Conservation (phyloP, 92 coral and sea anemone species). For the Zoanthus gigantus region DNA sequence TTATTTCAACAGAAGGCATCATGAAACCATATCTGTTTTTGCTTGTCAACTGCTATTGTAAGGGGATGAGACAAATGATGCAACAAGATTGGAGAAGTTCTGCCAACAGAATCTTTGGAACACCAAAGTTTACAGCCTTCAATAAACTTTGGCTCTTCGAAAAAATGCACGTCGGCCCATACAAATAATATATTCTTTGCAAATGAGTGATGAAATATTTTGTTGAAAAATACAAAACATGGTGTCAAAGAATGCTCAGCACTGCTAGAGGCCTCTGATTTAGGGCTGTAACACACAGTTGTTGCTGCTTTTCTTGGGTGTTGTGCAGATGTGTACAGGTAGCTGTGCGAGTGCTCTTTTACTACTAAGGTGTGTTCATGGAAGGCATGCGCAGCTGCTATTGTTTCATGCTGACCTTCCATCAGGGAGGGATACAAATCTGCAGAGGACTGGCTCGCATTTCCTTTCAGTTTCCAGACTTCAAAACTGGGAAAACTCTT, state of each 20-base stretch:
- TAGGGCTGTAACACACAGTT: slow-evolving; percentile 46
- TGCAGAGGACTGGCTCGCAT: background rate
- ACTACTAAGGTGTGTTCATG: background rate
- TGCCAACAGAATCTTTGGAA: slow-evolving; percentile 40
- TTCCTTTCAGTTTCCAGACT: slow-evolving; percentile 34
- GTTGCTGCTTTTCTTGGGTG: slow-evolving; percentile 53
- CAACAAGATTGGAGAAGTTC: slow-evolving; percentile 46
- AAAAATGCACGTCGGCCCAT: slow-evolving; percentile 61
- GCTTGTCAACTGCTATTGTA: slow-evolving; percentile 46
- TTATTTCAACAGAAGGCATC: slow-evolving; percentile 37
- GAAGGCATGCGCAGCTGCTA: slow-evolving; percentile 6
- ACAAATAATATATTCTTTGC: slow-evolving; percentile 41
- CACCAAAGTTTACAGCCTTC: slow-evolving; percentile 50
- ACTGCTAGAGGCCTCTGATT: slow-evolving; percentile 28
- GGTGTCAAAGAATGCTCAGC: background rate
- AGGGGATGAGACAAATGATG: slow-evolving; percentile 49
- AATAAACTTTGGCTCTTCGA: slow-evolving; percentile 40
- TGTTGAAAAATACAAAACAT: slow-evolving; percentile 48
- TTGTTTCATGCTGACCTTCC: slow-evolving; percentile 33
- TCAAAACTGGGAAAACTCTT: slow-evolving; percentile 35
- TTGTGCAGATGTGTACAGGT: slow-evolving; percentile 42
- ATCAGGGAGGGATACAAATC: background rate
- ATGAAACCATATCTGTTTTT: slow-evolving; percentile 46
- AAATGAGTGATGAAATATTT: slow-evolving; percentile 40
- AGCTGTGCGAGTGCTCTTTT: slow-evolving; percentile 57